Percentiles rank a stretch among this genome's conserved stretches.
phyloP scores from a whole-genome alignment of 2,797 vertebrate species.

The Trichosurus vulpecula region DNA sequence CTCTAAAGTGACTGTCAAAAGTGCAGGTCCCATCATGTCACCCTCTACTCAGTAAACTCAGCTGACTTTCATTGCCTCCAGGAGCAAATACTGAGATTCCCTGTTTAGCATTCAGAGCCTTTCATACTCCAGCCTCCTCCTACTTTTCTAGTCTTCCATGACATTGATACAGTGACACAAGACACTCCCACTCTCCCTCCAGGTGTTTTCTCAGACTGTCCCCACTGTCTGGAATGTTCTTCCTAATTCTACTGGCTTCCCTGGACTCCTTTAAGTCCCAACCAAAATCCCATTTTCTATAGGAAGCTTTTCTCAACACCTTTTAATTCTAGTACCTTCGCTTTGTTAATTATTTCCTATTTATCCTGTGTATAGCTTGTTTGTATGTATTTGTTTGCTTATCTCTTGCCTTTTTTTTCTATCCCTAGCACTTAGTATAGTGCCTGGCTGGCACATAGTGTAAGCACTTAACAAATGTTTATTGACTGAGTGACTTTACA shows the following conservation, averaged over 20 bases:
- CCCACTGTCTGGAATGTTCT: background rate
- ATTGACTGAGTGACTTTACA: background rate
- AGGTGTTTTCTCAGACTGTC: background rate
- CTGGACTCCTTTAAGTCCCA: background rate
- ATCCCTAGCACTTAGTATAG: background rate
- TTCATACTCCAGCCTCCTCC: background rate
- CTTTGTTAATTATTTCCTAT: background rate
- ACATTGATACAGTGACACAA: background rate
- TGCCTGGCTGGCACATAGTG: background rate
- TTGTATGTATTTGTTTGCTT: background rate
- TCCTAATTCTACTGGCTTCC: background rate
- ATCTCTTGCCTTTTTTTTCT: background rate
- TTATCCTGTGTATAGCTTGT: background rate
- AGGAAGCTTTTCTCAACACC: background rate
- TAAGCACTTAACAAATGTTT: background rate
- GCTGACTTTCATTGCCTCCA: background rate
- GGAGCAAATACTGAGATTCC: background rate
- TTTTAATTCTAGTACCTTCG: background rate
- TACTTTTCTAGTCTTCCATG: background rate
- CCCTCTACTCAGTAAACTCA: background rate
- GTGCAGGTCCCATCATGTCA: background rate
- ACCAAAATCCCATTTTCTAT: background rate
- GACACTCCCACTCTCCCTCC: background rate
- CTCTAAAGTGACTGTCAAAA: background rate
- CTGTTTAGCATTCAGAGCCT: background rate